Evolutionary conservation across 2,888 invertebrate species (phyloP).

Genomic region (Caenorhabditis wallacei): DNA sequence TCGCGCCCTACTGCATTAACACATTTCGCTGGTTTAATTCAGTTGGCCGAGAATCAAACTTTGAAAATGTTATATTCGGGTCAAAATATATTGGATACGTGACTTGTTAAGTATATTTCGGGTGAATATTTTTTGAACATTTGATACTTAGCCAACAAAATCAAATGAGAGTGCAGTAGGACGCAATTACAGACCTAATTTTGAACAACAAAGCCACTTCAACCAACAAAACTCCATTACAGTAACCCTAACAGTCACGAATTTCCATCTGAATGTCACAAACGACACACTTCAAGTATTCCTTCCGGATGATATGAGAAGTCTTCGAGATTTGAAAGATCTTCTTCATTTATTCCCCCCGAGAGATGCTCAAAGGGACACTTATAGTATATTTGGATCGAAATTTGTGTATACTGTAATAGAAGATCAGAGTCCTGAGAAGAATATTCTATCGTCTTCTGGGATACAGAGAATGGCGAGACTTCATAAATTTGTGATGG

Average conservation of each 20-base stretch:
- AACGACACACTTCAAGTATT: constrained; percentile 79
- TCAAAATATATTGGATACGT: too few relatives aligned
- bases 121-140: too few relatives aligned
- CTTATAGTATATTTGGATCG: constrained; percentile 80
- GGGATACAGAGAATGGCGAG: constrained; percentile 68
- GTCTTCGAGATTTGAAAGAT: constrained; percentile 76
- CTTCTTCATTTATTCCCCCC: constrained; percentile 80
- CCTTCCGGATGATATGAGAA: constrained; percentile 81
- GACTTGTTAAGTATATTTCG: too few relatives aligned
- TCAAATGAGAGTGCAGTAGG: too few relatives aligned
- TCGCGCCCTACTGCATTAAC: too few relatives aligned
- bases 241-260: constrained; percentile 65
- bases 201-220: too few relatives aligned
- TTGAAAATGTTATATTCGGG: too few relatives aligned
- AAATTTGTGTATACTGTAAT: constrained; percentile 81
- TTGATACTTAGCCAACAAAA: too few relatives aligned
- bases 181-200: too few relatives aligned
- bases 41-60: too few relatives aligned
- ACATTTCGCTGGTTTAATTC: too few relatives aligned
- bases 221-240: too few relatives aligned
- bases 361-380: constrained; percentile 79
- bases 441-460: constrained; percentile 70
- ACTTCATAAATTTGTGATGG: constrained; percentile 71
- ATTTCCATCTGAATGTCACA: constrained; percentile 72
- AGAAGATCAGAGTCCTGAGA: constrained; percentile 67